A percentile compares a stretch with the other conserved stretches of the same genome.
Conservation (phyloP, 2,797 vertebrate genomes). For the Heterohyrax brucei region DNA sequence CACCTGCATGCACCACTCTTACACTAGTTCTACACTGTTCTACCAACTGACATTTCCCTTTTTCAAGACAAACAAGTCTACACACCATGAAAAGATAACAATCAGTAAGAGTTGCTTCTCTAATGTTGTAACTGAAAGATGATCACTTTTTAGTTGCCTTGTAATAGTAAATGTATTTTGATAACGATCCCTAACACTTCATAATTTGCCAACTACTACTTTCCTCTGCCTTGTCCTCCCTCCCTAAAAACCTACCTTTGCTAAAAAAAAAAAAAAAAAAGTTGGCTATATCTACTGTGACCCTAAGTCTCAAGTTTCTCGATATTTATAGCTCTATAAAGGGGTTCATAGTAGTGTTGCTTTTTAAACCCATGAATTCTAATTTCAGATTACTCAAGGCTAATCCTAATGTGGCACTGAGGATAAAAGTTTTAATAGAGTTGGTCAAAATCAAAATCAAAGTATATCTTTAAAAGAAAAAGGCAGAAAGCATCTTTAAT, state of each 20-base stretch:
- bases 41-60: background rate
- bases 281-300: background rate
- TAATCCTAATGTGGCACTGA: background rate
- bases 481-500: background rate
- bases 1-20: accelerated
- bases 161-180: background rate
- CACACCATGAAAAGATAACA: too few relatives aligned
- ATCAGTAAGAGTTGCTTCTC: background rate
- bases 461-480: background rate
- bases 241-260: background rate
- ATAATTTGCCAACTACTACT: background rate
- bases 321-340: background rate
- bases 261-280: background rate
- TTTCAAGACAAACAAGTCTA: background rate
- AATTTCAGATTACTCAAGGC: background rate
- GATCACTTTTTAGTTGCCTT: background rate
- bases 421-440: background rate
- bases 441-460: background rate
- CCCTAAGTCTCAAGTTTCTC: background rate
- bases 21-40: background rate
- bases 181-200: background rate
- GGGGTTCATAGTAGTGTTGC: background rate
- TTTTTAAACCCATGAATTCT: background rate
- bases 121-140: background rate
- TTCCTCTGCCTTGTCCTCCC: background rate